These are phyloP conservation scores for Eueides isabella DNA, from an alignment of 1,140 invertebrate genomes.

Conservation along the genomic window DNA sequence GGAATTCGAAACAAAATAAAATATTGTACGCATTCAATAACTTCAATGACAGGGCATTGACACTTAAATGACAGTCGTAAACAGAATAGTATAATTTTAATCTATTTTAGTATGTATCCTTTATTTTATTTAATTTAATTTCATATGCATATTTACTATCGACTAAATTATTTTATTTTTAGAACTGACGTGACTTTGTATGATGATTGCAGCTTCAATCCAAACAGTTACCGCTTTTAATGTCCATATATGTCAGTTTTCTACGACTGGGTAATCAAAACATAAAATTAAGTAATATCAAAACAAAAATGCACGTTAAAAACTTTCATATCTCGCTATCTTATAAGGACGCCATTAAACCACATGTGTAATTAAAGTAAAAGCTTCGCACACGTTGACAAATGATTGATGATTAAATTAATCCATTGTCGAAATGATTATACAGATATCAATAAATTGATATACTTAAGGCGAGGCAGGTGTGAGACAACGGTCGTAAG, in stretches of 20 bases:
- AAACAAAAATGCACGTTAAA: not conserved
- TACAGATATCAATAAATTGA: slow-evolving; percentile 10
- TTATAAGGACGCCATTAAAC: slow-evolving; percentile 3
- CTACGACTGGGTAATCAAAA: not conserved
- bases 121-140: not conserved
- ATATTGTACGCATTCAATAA: slow-evolving; percentile 24
- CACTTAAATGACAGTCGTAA: not conserved
- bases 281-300: not conserved
- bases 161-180: not conserved
- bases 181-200: not conserved
- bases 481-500: slow-evolving; percentile 37
- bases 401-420: slow-evolving; percentile 15
- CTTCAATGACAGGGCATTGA: slow-evolving; percentile 9
- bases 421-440: slow-evolving; percentile 15
- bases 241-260: no score
- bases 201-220: no score
- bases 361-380: not conserved
- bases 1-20: slow-evolving; percentile 16
- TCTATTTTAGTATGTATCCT: not conserved
- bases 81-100: not conserved
- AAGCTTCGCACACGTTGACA: not conserved
- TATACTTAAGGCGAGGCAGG: slow-evolving; percentile 30
- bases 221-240: no score
- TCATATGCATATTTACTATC: no score
- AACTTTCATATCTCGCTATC: not conserved